Conservation (phyloP, 2,797 vertebrate genomes). For the Pterois miles region DNA sequence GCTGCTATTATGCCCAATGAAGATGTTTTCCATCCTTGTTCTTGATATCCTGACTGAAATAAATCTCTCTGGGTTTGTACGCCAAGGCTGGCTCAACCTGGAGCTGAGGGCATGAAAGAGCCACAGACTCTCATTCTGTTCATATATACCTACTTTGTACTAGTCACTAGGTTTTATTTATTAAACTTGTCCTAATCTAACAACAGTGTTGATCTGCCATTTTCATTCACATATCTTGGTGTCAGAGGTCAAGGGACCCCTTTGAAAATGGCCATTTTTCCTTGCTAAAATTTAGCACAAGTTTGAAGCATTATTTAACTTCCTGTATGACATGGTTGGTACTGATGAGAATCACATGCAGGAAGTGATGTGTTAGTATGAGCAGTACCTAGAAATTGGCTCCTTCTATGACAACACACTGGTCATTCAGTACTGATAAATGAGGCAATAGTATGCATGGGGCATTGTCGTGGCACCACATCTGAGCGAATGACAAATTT, state of each 20-base stretch:
- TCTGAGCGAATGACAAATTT: neutral
- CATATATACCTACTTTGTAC: neutral
- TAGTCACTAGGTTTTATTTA: neutral
- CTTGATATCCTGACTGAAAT: slow-evolving; percentile 71
- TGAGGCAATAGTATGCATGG: neutral
- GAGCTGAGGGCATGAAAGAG: slow-evolving; percentile 72
- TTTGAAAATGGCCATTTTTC: no score
- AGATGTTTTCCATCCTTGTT: slow-evolving; percentile 81
- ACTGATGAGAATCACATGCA: no score
- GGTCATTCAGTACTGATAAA: neutral
- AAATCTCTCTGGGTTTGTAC: slow-evolving; percentile 52
- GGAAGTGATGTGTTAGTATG: neutral
- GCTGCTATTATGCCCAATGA: slow-evolving; percentile 61
- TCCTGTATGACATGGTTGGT: no score
- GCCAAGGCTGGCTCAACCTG: slow-evolving; percentile 54
- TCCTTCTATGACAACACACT: neutral
- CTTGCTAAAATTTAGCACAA: no score
- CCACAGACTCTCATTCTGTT: neutral
- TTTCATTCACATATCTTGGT: accelerated
- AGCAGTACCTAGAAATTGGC: neutral
- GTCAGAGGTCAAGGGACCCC: no score
- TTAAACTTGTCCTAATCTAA: neutral
- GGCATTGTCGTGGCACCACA: neutral
- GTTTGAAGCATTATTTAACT: no score
- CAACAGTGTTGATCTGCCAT: no score